Conservation (phyloP, 2,888 invertebrate species). For the Lagria hirta region DNA sequence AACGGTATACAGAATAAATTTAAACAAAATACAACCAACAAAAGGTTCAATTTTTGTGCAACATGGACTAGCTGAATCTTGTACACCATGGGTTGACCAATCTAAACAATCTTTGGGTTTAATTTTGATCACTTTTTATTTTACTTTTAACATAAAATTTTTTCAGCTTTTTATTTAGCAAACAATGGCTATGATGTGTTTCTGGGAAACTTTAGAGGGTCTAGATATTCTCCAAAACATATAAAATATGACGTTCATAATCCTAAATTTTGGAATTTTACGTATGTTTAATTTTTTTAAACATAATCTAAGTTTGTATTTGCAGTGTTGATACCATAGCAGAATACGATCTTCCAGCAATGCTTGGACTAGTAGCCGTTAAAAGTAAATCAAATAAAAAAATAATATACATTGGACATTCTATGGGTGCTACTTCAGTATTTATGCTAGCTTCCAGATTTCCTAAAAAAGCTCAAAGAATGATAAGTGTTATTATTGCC, state of each 20-base stretch:
- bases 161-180: constrained; percentile 9
- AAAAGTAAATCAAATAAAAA: no score
- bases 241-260: not conserved
- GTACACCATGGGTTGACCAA: constrained; percentile 2
- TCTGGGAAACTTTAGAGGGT: not conserved
- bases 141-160: constrained; percentile 1
- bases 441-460: no score
- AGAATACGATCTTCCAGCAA: not conserved
- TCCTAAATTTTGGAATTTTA: constrained; percentile 1
- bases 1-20: constrained; percentile 2
- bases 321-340: not conserved
- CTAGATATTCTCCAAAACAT: constrained; percentile 1
- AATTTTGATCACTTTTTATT: no score
- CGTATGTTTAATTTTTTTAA: no score
- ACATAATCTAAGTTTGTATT: not conserved
- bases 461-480: no score
- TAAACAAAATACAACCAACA: not conserved
- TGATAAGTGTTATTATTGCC: no score
- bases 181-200: constrained; percentile 3
- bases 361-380: no score
- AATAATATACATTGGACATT: no score
- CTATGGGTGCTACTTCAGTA: no score
- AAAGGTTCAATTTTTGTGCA: constrained; percentile 9
- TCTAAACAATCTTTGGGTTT: constrained; percentile 17
- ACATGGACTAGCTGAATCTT: constrained; percentile 10